These are phyloP conservation scores for Cephus rjabovi DNA, from an alignment of 2,888 invertebrate species.

Conservation along the genomic window DNA sequence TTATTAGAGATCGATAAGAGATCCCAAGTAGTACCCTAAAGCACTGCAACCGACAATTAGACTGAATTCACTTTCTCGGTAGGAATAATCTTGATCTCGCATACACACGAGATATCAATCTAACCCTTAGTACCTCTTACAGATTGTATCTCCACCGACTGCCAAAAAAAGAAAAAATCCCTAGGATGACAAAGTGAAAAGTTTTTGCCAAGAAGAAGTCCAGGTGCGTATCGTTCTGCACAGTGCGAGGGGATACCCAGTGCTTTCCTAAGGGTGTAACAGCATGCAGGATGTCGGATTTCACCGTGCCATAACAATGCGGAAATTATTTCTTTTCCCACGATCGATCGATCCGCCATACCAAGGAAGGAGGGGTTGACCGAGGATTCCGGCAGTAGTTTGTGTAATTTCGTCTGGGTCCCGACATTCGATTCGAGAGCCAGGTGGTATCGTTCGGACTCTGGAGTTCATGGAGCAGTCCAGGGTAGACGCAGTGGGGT, in stretches of 20 bases:
- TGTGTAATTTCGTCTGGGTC: constrained; percentile 31
- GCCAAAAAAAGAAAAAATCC: neutral
- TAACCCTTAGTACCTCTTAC: neutral
- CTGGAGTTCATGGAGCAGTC: neutral
- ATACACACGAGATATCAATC: neutral
- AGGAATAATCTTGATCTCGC: neutral
- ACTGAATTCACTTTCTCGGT: neutral
- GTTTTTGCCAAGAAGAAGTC: neutral
- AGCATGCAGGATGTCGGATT: neutral
- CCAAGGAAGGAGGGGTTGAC: neutral
- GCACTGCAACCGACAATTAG: constrained; percentile 10
- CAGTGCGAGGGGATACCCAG: neutral
- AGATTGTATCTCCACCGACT: neutral
- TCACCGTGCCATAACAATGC: neutral
- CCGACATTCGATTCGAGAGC: constrained; percentile 7
- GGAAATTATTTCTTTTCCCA: neutral
- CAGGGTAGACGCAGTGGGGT: neutral
- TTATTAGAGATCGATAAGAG: neutral
- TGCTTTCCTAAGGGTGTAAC: neutral
- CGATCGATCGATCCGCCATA: neutral
- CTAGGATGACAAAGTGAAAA: neutral
- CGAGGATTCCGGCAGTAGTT: constrained; percentile 17
- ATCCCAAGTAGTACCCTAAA: constrained; percentile 23
- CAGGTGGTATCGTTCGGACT: neutral
- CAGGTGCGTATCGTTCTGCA: neutral